Evolutionary conservation across 2,888 invertebrate genomes (phyloP), one percentile per base, ranked within the genome.

Genomic region (Leptinotarsa juncta): DNA sequence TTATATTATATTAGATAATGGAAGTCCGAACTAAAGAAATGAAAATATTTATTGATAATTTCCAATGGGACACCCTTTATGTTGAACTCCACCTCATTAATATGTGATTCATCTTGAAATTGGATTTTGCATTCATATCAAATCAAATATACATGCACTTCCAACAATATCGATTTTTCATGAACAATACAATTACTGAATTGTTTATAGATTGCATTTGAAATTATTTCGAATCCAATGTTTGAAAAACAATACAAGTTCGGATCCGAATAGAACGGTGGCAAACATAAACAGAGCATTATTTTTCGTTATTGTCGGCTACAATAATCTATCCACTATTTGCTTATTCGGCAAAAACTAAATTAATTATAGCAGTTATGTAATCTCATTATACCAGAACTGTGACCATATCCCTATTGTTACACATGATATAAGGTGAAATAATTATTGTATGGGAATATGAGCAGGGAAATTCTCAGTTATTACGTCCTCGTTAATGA

Each of bases 271-370:
- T 26, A 53, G 3, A 53, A 7, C 7, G 53, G 18, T 53, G 53
- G 18, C 53, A 53, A 10, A 53, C 16, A 53, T 53, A 16, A n/a
- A 7, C 7, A 53, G 10, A 18, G 12, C 18, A 57, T 57, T 23
- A 57, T 26, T 23, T 23, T 57, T 23, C 14, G 20, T 57, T 23
- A 3, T 14, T 23, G 57, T 23, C 20, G 20, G 23, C 14, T 23
- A 20, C 53, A 18, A 18, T 53, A 70, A 70, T 55, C 57, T 67
- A 57, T 51, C 67, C 51, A 73, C 67, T 60, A 66, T 73, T 66
- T 70, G 51, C 51, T 70, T 60, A 73, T 70, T 49, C 67, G n/a
- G 70, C 60, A 68, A 73, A 73, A 69, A 73, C 67, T 5, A 60
- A 49, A 65, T 66, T 32, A 62, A 62, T n/a, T 32, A 62, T 23